Percentiles rank a stretch among this genome's conserved stretches.
phyloP scores from a whole-genome alignment of 2,797 vertebrate species.

The Chelmon rostratus region DNA sequence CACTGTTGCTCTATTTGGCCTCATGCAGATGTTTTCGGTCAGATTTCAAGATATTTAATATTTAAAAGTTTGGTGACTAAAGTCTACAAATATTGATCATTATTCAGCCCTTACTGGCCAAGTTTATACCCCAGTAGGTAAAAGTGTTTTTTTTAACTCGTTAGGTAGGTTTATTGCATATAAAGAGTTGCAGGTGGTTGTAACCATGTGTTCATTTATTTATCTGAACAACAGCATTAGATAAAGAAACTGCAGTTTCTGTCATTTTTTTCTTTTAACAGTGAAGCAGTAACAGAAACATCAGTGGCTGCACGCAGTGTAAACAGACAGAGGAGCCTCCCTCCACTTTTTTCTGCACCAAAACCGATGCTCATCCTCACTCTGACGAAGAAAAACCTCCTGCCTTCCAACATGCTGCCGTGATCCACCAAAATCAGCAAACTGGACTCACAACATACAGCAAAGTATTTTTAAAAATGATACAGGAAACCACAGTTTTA shows the following conservation, averaged over 20 bases:
- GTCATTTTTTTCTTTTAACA: conserved; percentile 29
- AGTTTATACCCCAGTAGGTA: background rate
- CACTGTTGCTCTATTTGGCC: background rate
- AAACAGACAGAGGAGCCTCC: conserved; percentile 11
- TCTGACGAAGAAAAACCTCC: conserved; percentile 48
- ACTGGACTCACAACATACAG: background rate
- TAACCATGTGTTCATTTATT: background rate
- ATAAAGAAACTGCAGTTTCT: background rate
- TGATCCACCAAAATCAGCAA: conserved; percentile 10
- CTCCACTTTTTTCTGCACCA: conserved; percentile 13
- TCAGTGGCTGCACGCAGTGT: background rate
- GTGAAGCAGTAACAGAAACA: conserved; percentile 4
- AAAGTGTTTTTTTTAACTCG: no score
- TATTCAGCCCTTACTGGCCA: background rate
- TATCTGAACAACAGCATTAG: background rate
- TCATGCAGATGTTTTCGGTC: background rate
- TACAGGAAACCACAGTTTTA: conserved; percentile 48
- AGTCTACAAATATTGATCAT: background rate
- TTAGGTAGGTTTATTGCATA: background rate
- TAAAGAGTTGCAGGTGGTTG: background rate
- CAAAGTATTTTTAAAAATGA: conserved; percentile 14
- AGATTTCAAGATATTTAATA: background rate
- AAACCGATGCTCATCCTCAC: conserved; percentile 44
- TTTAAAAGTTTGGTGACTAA: background rate
- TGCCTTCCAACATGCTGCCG: background rate